Evolutionary conservation across 1,140 invertebrate species (phyloP).

Genomic region (Pinna nobilis): DNA sequence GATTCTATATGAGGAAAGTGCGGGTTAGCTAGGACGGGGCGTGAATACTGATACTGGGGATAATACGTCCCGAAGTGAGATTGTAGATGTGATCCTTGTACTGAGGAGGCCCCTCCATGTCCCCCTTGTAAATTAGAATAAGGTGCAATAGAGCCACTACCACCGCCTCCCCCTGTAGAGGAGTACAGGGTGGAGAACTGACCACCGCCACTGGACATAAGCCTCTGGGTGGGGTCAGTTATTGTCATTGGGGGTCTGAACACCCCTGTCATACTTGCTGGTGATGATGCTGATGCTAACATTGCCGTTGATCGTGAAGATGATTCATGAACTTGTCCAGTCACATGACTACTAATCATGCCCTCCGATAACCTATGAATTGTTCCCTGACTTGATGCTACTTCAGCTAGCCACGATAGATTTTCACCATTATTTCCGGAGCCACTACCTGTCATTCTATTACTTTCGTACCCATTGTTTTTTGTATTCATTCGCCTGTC

Average conservation of each 20-base stretch:
- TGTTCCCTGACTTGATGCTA: conserved; percentile 35
- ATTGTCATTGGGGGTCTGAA: conserved; percentile 56
- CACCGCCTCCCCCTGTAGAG: conserved; percentile 26
- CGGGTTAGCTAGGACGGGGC: conserved; percentile 18
- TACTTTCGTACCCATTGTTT: conserved; percentile 46
- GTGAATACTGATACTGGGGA: conserved; percentile 43
- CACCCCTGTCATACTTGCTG: conserved; percentile 40
- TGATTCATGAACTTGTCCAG: conserved; percentile 24
- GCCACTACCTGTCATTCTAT: conserved; percentile 54
- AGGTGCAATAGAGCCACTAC: conserved; percentile 32
- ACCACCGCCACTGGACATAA: conserved; percentile 35
- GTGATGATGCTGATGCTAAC: conserved; percentile 51
- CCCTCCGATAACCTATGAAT: conserved; percentile 48
- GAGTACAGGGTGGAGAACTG: conserved; percentile 20
- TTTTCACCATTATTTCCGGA: conserved; percentile 35
- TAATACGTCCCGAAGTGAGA: conserved; percentile 36
- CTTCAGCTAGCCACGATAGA: conserved; percentile 43
- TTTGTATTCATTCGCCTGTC: conserved; percentile 42
- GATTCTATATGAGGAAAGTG: conserved; percentile 67
- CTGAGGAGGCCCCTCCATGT: conserved; percentile 39
- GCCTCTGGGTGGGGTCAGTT: conserved; percentile 44
- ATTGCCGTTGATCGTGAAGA: conserved; percentile 39
- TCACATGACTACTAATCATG: conserved; percentile 52
- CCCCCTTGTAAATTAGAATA: conserved; percentile 55
- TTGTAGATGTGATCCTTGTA: conserved; percentile 25